These are phyloP conservation scores for Meteorus cinctellus DNA, from an alignment of 2,888 invertebrate species.

Conservation along the genomic window DNA sequence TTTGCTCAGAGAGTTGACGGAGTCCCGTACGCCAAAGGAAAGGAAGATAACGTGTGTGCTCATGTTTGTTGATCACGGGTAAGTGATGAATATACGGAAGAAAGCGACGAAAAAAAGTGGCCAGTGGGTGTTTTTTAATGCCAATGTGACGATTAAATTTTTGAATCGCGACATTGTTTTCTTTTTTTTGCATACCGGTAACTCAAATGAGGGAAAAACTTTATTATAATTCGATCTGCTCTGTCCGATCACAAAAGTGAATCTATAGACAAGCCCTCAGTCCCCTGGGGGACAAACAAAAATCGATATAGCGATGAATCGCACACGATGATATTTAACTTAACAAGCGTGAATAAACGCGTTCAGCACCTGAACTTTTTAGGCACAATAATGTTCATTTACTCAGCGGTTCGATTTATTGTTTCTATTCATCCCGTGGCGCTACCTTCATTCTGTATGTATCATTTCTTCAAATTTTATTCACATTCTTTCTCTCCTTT, in stretches of 20 bases:
- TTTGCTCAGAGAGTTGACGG: conserved; percentile 11
- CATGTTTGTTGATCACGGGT: conserved; percentile 18
- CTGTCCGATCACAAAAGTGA: neutral
- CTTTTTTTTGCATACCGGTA: neutral
- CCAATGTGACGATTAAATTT: conserved; percentile 34
- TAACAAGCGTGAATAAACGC: conserved; percentile 16
- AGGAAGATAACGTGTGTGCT: conserved; percentile 37
- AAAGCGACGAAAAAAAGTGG: conserved; percentile 30
- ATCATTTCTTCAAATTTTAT: conserved; percentile 7
- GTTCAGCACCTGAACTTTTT: conserved; percentile 33
- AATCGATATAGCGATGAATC: conserved; percentile 22
- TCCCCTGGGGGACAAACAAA: neutral
- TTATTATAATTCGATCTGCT: neutral
- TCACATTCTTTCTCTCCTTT: conserved; percentile 24
- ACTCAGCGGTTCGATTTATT: conserved; percentile 18
- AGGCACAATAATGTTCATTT: conserved; percentile 36
- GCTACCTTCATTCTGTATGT: conserved; percentile 43
- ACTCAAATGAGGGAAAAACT: neutral
- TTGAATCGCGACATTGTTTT: conserved; percentile 36
- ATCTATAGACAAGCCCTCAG: neutral
- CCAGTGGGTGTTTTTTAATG: conserved; percentile 41
- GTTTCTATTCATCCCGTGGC: conserved; percentile 19
- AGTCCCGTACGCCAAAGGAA: conserved; percentile 2
- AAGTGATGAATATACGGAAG: conserved; percentile 29
- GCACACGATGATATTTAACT: neutral